Evolutionary conservation across 2,888 invertebrate species (phyloP).

Genomic region (Phyllotreta striolata): DNA sequence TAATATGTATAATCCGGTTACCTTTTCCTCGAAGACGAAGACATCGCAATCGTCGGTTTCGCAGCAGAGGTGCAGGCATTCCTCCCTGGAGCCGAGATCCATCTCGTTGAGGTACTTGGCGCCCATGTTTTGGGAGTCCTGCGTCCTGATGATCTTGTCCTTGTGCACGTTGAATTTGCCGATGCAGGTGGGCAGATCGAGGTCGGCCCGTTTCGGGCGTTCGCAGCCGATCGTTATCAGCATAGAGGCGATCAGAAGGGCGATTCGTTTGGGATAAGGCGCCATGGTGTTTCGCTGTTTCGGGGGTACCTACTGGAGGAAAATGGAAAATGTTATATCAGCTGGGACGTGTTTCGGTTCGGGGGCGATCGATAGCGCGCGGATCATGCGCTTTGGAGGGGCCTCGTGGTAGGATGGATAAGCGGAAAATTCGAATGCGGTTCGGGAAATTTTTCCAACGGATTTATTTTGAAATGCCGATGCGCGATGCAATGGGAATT

Average conservation of each 20-base stretch:
- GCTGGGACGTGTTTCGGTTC: background rate
- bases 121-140: constrained; percentile 87
- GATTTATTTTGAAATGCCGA: too few relatives aligned
- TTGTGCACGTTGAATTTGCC: constrained; percentile 84
- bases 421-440: too few relatives aligned
- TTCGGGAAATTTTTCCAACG: too few relatives aligned
- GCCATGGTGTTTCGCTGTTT: too few relatives aligned
- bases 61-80: constrained; percentile 88
- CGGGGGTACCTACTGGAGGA: background rate
- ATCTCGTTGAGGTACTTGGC: constrained; percentile 88
- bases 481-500: too few relatives aligned
- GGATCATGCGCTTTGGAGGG: constrained; percentile 4
- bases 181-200: constrained; percentile 73
- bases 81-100: constrained; percentile 80
- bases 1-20: constrained; percentile 55
- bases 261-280: background rate
- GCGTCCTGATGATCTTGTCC: constrained; percentile 90
- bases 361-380: constrained; percentile 1
- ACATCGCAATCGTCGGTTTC: constrained; percentile 88
- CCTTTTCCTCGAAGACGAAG: constrained; percentile 92
- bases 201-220: constrained; percentile 58
- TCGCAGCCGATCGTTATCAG: background rate
- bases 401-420: too few relatives aligned
- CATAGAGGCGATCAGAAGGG: constrained; percentile 24
- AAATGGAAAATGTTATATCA: too few relatives aligned